phyloP scores from a whole-genome alignment of 2,113 vertebrate species.

The Siniperca knerii region DNA sequence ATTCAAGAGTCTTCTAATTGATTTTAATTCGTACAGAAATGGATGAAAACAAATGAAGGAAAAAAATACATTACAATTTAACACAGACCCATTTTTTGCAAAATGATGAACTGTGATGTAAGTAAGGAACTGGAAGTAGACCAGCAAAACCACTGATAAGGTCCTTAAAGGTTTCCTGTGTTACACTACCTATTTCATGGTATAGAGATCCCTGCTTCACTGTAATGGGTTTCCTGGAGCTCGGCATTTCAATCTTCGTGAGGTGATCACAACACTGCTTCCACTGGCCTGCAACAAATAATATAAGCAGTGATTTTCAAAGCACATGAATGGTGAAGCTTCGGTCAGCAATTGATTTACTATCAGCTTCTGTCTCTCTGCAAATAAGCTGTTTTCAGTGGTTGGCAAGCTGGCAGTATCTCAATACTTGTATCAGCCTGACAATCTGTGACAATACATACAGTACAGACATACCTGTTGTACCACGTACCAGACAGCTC shows the following conservation, averaged over 20 bases:
- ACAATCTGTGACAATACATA: background rate
- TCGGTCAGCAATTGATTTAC: background rate
- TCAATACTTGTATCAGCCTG: background rate
- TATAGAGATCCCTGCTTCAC: conserved; percentile 88
- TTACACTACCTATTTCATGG: conserved; percentile 88
- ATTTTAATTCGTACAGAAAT: background rate
- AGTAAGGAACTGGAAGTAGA: background rate
- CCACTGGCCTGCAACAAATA: conserved; percentile 85
- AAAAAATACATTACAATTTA: background rate
- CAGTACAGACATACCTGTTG: background rate
- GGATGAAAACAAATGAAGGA: background rate
- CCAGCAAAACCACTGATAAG: background rate
- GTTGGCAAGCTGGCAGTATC: background rate
- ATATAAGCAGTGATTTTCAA: background rate
- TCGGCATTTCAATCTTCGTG: conserved; percentile 86
- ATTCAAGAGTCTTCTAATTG: background rate
- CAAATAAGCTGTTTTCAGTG: background rate
- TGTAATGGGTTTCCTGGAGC: conserved; percentile 77
- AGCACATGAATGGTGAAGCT: background rate
- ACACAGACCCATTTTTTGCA: background rate
- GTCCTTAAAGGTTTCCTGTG: background rate
- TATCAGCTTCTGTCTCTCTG: background rate
- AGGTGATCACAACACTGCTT: conserved; percentile 89
- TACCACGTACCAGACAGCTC: background rate
- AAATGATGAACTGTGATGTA: background rate